These are phyloP conservation scores for Sebastolobus alascanus DNA, from an alignment of 2,797 vertebrate species.

Conservation along the genomic window DNA sequence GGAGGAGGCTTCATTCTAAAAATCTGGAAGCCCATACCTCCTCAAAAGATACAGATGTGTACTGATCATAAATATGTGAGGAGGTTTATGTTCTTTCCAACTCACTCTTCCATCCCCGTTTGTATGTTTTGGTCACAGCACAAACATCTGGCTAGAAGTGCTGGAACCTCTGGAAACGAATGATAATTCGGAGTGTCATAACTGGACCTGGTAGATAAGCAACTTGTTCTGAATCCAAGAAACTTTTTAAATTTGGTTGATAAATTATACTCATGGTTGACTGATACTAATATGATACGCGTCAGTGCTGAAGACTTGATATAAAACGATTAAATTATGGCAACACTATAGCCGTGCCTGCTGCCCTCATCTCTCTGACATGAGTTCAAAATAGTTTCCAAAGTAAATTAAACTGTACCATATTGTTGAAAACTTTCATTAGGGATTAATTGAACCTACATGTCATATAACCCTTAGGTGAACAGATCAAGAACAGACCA, in stretches of 20 bases:
- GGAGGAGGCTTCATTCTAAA: not conserved
- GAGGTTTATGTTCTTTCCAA: not conserved
- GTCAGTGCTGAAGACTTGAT: constrained; percentile 17
- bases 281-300: not conserved
- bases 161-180: not conserved
- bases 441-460: not conserved
- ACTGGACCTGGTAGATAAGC: constrained; percentile 21
- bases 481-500: constrained; percentile 7
- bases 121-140: no score
- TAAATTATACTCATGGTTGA: not conserved
- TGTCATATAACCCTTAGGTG: not conserved
- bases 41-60: constrained; percentile 19
- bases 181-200: not conserved
- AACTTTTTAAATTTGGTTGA: not conserved
- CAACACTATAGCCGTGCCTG: not conserved
- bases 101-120: no score
- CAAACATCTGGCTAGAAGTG: not conserved
- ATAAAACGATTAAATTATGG: constrained; percentile 7
- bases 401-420: not conserved
- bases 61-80: constrained; percentile 14
- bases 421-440: not conserved
- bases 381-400: constrained; percentile 6
- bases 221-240: not conserved
- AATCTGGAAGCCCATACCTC: constrained; percentile 29
- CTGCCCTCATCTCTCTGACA: not conserved